Base-by-base conservation (phyloP, 2,888 invertebrate species). In the Branchinecta sandiegonensis region DNA sequence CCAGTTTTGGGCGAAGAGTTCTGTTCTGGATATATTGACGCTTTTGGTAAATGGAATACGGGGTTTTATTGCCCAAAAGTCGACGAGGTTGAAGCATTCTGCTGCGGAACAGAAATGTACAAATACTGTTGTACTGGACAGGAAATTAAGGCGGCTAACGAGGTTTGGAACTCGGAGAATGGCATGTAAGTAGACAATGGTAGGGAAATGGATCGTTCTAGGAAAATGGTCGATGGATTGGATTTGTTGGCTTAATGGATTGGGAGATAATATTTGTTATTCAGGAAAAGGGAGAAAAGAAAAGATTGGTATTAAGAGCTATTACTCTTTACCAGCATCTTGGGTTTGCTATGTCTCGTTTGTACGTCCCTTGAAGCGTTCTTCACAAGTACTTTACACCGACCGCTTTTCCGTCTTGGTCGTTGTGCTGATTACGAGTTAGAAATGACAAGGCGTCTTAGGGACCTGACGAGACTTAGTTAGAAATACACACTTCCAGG, bases 11-110 rank as follows among this genome's bases (percentile, higher is more conserved):
- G 77, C 14, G 73, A 74, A 47, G 77, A 78, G 64, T 78, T 75
- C 72, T 78, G 78, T 71, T 76, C 78, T 7, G 78, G 78, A 2
- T 78, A 76, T 72, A 74, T 74, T 11, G 78, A 78, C 71, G 73
- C 73, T 47, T 75, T 75, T 67, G 77, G 77, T 64, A 77, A 77
- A 71, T 78, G 78, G 78, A 78, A 77, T 71, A 76, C 74, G 8
- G 78, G 78, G 0, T 78, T 78, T 72, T 76, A 77, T 70, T 78
- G 78, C 70, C 78, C 78, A 1, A 74, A 73, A 17, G 72, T 74
- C 66, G 76, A 76, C 47, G 73, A 74, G 11, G 74, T 74, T 14
- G 74, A 75, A 48, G 75, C 76, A 6, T 76, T 77, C 8, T 77
- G 74, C 72, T 78, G 78, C 72, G 78, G 78, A 17, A 75, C 75